Evolutionary conservation across 2,113 vertebrate species (phyloP).

Genomic region (Nematolebias whitei): DNA sequence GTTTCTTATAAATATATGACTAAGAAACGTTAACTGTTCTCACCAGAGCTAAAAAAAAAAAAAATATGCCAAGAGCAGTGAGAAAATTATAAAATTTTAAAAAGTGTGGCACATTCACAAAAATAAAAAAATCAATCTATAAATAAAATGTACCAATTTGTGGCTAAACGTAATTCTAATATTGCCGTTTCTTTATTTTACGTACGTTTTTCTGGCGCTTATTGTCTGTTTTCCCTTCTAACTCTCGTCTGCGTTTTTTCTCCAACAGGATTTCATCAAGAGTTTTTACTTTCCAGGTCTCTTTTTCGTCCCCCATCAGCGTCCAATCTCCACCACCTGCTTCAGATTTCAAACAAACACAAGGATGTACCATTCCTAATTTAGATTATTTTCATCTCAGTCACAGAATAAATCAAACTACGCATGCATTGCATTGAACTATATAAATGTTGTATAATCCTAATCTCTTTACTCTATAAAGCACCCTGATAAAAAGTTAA

Average conservation of each 20-base stretch:
- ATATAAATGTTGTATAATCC: not conserved
- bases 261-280: slow-evolving; percentile 98
- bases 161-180: not conserved
- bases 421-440: not conserved
- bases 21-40: not conserved
- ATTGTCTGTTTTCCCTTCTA: slow-evolving; percentile 91
- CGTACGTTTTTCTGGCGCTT: slow-evolving; percentile 93
- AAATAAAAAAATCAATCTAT: no score
- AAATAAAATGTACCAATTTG: not conserved
- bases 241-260: slow-evolving; percentile 95
- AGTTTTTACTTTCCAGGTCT: slow-evolving; percentile 99
- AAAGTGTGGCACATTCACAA: no score
- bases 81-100: not conserved
- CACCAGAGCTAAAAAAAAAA: not conserved
- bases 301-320: slow-evolving; percentile 99
- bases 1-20: no score
- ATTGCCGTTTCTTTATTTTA: slow-evolving; percentile 8
- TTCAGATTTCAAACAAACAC: slow-evolving; percentile 36
- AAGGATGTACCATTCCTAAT: not conserved
- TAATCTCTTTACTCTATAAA: no score
- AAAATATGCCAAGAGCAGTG: not conserved
- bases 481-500: no score
- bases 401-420: not conserved
- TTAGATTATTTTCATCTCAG: not conserved
- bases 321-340: slow-evolving; percentile 79